Conservation (phyloP, 2,797 vertebrate genomes). For the Myripristis murdjan region DNA sequence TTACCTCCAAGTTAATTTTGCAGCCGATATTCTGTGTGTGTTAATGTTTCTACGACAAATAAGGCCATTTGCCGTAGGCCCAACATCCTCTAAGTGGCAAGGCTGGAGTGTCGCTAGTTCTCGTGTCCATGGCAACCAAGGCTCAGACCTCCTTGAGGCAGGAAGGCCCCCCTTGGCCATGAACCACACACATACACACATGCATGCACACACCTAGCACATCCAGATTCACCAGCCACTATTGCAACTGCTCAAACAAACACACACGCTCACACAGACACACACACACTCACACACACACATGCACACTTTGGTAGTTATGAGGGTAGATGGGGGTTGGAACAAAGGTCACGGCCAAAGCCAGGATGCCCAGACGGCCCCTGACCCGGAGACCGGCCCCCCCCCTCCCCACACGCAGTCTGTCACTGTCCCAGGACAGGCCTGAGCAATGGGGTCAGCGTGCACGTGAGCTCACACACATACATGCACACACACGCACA, state of each 20-base stretch:
- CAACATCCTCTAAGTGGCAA: constrained; percentile 48
- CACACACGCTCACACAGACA: no score
- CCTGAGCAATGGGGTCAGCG: constrained; percentile 10
- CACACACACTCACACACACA: constrained; percentile 14
- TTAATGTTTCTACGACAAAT: constrained; percentile 18
- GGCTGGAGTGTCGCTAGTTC: constrained; percentile 47
- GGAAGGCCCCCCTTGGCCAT: constrained; percentile 67
- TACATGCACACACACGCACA: constrained; percentile 14
- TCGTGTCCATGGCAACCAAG: constrained; percentile 74
- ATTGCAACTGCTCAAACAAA: constrained; percentile 33
- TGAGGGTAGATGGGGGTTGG: constrained; percentile 62
- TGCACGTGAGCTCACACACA: constrained; percentile 7
- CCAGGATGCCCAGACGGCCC: constrained; percentile 73
- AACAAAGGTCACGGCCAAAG: constrained; percentile 82
- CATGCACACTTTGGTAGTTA: constrained; percentile 38
- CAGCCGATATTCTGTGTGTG: not conserved
- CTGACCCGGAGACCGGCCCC: constrained; percentile 68
- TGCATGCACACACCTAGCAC: constrained; percentile 37
- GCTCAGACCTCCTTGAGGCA: constrained; percentile 64
- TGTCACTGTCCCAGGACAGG: constrained; percentile 62
- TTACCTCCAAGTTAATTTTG: not conserved
- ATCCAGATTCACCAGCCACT: constrained; percentile 8
- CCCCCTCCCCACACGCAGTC: constrained; percentile 57
- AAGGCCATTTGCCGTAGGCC: constrained; percentile 15
- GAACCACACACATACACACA: constrained; percentile 56